phyloP scores from a whole-genome alignment of 2,888 invertebrate species.

The Abrostola triplasia region DNA sequence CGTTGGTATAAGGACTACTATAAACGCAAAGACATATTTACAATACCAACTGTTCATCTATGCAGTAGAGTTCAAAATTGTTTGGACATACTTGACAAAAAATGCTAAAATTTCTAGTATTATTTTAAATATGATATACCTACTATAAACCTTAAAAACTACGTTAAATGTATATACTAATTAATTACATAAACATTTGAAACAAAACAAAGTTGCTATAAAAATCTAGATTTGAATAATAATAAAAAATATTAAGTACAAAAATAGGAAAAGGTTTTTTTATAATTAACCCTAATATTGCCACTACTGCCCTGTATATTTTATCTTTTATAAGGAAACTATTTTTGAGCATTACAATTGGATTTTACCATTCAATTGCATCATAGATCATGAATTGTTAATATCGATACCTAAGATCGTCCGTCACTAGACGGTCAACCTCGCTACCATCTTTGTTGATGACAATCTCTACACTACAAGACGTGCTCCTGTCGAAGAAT shows the following conservation, averaged over 20 bases:
- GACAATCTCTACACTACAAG: too few species aligned
- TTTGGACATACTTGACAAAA: too few species aligned
- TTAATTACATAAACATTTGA: conserved; percentile 73
- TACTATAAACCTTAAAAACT: conserved; percentile 19
- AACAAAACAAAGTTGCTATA: conserved; percentile 70
- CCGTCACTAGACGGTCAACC: too few species aligned
- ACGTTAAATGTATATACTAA: conserved; percentile 19
- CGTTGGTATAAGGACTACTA: too few species aligned
- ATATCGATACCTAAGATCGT: too few species aligned
- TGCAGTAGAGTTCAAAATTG: too few species aligned
- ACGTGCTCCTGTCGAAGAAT: too few species aligned
- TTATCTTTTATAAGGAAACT: conserved; percentile 42
- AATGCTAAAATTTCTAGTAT: background rate
- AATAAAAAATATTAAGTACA: conserved; percentile 40
- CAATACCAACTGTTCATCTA: too few species aligned
- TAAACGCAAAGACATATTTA: too few species aligned
- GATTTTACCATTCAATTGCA: too few species aligned
- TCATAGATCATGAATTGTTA: too few species aligned
- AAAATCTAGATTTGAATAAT: conserved; percentile 31
- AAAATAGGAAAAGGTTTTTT: conserved; percentile 53
- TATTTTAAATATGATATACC: conserved; percentile 2
- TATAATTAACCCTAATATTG: conserved; percentile 73
- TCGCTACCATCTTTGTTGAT: background rate
- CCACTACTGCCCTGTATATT: conserved; percentile 73
- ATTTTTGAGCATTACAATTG: conserved; percentile 60